Base-by-base conservation (phyloP, 2,888 invertebrate species). In the Piscicola geometra region DNA sequence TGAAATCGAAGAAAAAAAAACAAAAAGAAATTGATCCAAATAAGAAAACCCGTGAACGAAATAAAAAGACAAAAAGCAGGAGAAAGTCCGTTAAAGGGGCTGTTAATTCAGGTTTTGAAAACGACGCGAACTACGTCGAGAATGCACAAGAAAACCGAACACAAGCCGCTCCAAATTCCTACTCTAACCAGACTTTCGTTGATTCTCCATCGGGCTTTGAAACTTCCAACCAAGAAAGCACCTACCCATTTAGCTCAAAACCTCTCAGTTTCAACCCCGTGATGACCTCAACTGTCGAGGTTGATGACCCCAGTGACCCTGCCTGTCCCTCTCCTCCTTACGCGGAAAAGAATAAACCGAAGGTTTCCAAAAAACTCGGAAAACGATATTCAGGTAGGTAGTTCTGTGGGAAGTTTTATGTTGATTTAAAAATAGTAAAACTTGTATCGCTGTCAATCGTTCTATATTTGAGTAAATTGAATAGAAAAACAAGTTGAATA, bases 261-360 rank as follows among this genome's bases (percentile, higher is more conserved):
- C 5, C 2, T 21, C 25, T 25, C 1, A 28, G 9, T n/a, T 32
- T 50, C 33, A 41, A 30, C 30, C 47, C 9, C 12, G 33, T 71
- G 1, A 28, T 71, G 52, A 71, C 32, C 5, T 71, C 71, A 1
- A 71, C 71, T 0, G 33, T 71, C n/a, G 71, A 71, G n/a, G 30
- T 71, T 28, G 52, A 71, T 21, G 71, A 71, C 71, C 71, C 71
- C 52, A 25, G 15, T 9, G 71, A 71, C 52, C 67, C 67, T 15
- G 33, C 35, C n/a, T 35, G 5, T 3, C 33, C 33, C 21, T 35
- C 67, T 15, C 67, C 67, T 15, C 5, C 67, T n/a, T 32, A 67
- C 28, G 15, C 18, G 30, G 15, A 67, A 12, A 67, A 67, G n/a
- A 3, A 3, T 3, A 67, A 25, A n/a, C 32, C 35, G 3, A 32